Evolutionary conservation across 2,113 vertebrate genomes (phyloP).

Genomic region (Macquaria australasica): DNA sequence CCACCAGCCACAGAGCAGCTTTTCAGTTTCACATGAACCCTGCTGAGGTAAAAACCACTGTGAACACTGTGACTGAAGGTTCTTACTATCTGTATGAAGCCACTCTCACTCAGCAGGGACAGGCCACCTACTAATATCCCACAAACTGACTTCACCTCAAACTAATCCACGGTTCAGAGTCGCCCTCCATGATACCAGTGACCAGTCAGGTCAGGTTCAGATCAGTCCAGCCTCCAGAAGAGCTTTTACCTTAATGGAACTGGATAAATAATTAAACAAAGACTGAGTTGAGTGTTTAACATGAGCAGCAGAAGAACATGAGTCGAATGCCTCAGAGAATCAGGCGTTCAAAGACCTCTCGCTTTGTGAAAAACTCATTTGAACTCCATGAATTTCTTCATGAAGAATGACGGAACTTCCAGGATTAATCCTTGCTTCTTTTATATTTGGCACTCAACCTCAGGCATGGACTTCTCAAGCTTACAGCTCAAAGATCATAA

Average conservation of each 20-base stretch:
- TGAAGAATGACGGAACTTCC: no score
- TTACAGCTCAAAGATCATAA: background rate
- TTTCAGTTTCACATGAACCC: background rate
- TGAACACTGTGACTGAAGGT: background rate
- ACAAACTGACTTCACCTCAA: background rate
- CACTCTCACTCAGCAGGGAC: background rate
- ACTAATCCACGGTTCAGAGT: background rate
- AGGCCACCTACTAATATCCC: background rate
- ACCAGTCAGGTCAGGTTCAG: no score
- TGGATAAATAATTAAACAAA: no score
- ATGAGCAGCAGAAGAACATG: no score
- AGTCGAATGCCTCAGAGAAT: background rate
- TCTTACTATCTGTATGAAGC: background rate
- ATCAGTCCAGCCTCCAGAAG: no score
- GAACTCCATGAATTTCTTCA: background rate
- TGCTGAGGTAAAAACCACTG: background rate
- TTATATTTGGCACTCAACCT: background rate
- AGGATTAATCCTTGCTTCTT: background rate
- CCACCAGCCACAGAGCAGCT: background rate
- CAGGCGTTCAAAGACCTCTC: background rate
- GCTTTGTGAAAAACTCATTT: background rate
- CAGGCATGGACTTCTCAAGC: background rate
- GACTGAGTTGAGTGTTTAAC: no score
- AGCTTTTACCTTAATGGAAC: no score
- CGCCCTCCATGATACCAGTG: no score